Conservation (phyloP, 2,888 invertebrate species). For the Tipula vernalis region DNA sequence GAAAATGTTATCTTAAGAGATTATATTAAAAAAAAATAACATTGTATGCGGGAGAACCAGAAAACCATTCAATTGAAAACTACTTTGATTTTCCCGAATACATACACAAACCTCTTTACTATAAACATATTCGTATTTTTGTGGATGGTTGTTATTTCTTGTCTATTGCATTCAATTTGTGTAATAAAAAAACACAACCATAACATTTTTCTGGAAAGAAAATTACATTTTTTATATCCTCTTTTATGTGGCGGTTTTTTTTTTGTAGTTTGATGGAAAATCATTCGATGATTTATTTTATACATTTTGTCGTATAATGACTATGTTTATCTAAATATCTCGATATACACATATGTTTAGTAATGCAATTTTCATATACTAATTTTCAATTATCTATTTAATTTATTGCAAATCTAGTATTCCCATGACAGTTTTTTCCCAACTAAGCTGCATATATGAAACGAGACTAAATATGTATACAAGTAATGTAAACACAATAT, state of each 20-base stretch:
- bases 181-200: background rate
- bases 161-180: conserved; percentile 4
- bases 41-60: background rate
- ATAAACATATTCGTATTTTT: background rate
- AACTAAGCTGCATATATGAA: background rate
- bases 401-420: background rate
- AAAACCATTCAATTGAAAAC: background rate
- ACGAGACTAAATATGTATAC: background rate
- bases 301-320: background rate
- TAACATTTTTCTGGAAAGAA: background rate
- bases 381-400: background rate
- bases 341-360: background rate
- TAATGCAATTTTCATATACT: background rate
- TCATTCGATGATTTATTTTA: background rate
- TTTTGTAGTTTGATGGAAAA: background rate
- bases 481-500: background rate
- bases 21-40: background rate
- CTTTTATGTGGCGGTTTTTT: background rate
- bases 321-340: background rate
- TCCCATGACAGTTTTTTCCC: background rate
- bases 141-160: background rate
- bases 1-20: background rate
- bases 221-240: conserved; percentile 1
- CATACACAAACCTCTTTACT: background rate
- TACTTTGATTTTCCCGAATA: background rate